Conservation (phyloP, 2,888 invertebrate genomes). For the Noctua janthina region DNA sequence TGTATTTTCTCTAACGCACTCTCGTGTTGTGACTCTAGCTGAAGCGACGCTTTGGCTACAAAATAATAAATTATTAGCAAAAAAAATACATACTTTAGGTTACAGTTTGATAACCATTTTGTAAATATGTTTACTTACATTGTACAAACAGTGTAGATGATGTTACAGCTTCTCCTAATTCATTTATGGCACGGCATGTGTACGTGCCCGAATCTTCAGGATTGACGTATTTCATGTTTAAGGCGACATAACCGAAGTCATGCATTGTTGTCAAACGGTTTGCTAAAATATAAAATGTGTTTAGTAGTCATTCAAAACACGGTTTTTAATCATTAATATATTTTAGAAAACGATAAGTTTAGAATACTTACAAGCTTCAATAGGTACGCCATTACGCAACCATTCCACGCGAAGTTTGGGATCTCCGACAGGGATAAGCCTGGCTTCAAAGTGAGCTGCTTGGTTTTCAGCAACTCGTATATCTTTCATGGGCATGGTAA, state of each 20-base stretch:
- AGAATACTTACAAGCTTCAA: constrained; percentile 94
- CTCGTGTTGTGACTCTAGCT: constrained; percentile 97
- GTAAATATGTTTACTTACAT: constrained; percentile 88
- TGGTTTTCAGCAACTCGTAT: constrained; percentile 96
- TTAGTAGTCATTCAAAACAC: background rate
- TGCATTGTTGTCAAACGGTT: constrained; percentile 98
- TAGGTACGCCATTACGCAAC: constrained; percentile 97
- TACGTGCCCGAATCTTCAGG: constrained; percentile 99
- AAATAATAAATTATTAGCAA: constrained; percentile 5
- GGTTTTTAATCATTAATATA: background rate
- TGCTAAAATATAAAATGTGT: constrained; percentile 86
- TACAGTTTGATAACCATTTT: background rate
- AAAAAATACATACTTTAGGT: background rate
- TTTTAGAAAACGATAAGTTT: background rate
- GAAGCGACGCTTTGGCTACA: constrained; percentile 95
- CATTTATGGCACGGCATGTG: constrained; percentile 97
- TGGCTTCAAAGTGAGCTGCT: constrained; percentile 98
- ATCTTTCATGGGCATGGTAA: constrained; percentile 97
- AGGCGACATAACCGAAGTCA: constrained; percentile 99
- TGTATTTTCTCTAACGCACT: constrained; percentile 96
- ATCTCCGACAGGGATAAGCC: constrained; percentile 98
- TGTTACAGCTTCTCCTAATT: constrained; percentile 98
- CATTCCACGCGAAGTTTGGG: constrained; percentile 97
- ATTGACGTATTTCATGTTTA: constrained; percentile 98
- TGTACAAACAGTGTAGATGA: constrained; percentile 97